A percentile compares a stretch with the other conserved stretches of the same genome.
Evolutionary conservation across 1,140 invertebrate genomes (phyloP).

Genomic region (Monomorium pharaonis): DNA sequence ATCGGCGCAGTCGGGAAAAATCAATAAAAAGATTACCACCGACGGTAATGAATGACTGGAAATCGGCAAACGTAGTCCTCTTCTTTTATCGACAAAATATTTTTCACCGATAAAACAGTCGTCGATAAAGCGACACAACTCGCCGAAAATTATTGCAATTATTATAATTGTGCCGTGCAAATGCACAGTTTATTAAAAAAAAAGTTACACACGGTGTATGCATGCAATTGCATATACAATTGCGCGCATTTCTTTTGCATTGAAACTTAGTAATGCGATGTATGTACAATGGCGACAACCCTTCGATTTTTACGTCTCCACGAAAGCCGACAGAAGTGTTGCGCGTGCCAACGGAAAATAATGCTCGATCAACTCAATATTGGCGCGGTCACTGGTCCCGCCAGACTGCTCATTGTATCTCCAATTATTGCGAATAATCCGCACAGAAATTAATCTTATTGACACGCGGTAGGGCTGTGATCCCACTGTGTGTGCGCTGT

Average conservation of each 20-base stretch:
- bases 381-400: background rate
- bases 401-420: constrained; percentile 40
- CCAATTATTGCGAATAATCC: constrained; percentile 71
- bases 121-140: background rate
- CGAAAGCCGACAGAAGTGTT: background rate
- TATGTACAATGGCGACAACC: too few relatives aligned
- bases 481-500: constrained; percentile 63
- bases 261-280: background rate
- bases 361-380: constrained; percentile 29
- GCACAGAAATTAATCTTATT: constrained; percentile 73
- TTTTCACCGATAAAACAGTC: constrained; percentile 19
- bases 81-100: background rate
- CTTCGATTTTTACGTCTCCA: background rate
- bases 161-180: background rate
- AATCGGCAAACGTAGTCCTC: background rate
- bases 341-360: background rate
- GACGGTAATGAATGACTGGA: constrained; percentile 7
- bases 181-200: background rate
- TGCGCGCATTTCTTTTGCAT: background rate
- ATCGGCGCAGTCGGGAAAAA: constrained; percentile 46
- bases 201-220: background rate
- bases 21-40: constrained; percentile 38
- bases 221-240: background rate
- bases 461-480: constrained; percentile 65
- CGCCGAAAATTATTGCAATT: background rate